Conservation (phyloP, 1,140 invertebrate species). For the Bombus sibiricus region DNA sequence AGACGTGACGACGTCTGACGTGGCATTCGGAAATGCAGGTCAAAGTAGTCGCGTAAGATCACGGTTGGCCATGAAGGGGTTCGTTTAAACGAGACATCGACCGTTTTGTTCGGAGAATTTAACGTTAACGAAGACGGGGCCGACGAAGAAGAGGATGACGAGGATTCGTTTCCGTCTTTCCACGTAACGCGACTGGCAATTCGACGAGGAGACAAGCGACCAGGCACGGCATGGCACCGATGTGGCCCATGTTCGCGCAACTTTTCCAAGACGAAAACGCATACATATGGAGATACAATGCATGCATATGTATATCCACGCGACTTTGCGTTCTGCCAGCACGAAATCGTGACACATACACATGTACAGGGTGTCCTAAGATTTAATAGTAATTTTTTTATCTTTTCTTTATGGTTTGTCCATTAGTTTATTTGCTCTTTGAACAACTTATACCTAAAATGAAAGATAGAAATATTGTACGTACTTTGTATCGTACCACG, state of each 20-base stretch:
- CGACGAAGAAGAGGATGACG: neutral
- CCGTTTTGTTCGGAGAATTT: conserved; percentile 43
- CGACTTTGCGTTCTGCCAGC: neutral
- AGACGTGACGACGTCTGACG: conserved; percentile 23
- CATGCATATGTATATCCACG: conserved; percentile 19
- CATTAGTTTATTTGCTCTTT: no score
- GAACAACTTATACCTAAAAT: no score
- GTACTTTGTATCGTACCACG: no score
- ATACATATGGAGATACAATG: conserved; percentile 44
- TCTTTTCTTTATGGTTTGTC: no score
- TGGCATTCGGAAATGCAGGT: conserved; percentile 50
- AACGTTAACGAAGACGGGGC: neutral
- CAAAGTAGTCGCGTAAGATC: conserved; percentile 39
- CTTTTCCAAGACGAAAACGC: conserved; percentile 54
- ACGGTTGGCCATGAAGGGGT: neutral
- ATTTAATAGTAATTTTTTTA: neutral
- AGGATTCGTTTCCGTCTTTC: conserved; percentile 13
- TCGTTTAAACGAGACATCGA: neutral
- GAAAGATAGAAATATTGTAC: no score
- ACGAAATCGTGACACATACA: neutral
- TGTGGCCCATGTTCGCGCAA: neutral
- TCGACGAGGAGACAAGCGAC: conserved; percentile 34
- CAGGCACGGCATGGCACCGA: conserved; percentile 59
- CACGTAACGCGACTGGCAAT: conserved; percentile 37
- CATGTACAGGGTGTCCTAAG: neutral